Conservation (phyloP, 1,140 invertebrate species). For the Aradophagus sp. region DNA sequence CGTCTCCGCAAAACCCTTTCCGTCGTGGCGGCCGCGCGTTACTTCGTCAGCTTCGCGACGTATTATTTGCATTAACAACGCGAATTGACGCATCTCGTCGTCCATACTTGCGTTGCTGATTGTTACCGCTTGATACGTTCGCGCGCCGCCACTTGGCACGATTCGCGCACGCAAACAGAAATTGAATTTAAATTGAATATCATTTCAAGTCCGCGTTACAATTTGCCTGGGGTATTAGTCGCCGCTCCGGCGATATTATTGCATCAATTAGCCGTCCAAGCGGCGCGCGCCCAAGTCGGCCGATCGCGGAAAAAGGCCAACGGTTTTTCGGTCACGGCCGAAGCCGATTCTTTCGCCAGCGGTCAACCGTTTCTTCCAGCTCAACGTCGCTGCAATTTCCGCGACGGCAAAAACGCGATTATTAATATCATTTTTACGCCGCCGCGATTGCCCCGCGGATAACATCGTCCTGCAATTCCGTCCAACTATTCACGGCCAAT, state of each 20-base stretch:
- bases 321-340: neutral
- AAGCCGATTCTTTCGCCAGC: neutral
- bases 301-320: slow-evolving; percentile 2
- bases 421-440: slow-evolving; percentile 20
- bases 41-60: slow-evolving; percentile 30
- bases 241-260: slow-evolving; percentile 30
- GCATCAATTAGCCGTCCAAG: slow-evolving; percentile 22
- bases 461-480: slow-evolving; percentile 11
- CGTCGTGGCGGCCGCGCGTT: slow-evolving; percentile 7
- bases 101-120: slow-evolving; percentile 53
- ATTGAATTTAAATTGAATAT: slow-evolving; percentile 52
- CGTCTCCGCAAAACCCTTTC: slow-evolving; percentile 41
- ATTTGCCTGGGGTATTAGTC: slow-evolving; percentile 22
- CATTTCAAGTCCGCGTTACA: slow-evolving; percentile 43
- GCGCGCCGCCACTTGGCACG: slow-evolving; percentile 34
- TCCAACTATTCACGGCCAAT: slow-evolving; percentile 26
- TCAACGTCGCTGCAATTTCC: too few relatives aligned
- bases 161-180: slow-evolving; percentile 17
- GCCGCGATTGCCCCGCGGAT: slow-evolving; percentile 8
- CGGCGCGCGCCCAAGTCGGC: too few relatives aligned
- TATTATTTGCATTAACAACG: slow-evolving; percentile 46
- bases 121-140: slow-evolving; percentile 34
- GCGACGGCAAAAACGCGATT: neutral
- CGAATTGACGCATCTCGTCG: slow-evolving; percentile 31
- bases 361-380: neutral